Evolutionary conservation across 2,113 vertebrate species (phyloP).

Genomic region (rat (Rattus norvegicus)): GRCr8 NC_086039.1:53330001-53330500

Average conservation of each 20-base stretch:
- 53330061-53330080: neutral
- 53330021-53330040: neutral
- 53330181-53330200: neutral
- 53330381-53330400: neutral
- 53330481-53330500: neutral
- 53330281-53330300: neutral
- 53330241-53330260: neutral
- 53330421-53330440: neutral
- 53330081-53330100: neutral
- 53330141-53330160: neutral
- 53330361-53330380: neutral
- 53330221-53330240: neutral
- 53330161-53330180: neutral
- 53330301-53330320: neutral
- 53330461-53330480: neutral
- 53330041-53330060: neutral
- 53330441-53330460: neutral
- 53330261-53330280: neutral
- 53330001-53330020: neutral
- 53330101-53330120: neutral
- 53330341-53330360: neutral
- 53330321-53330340: neutral
- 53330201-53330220: neutral
- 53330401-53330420: neutral
- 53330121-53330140: neutral